Conservation (phyloP, 2,888 invertebrate species). For the Caradrina clavipalpis region DNA sequence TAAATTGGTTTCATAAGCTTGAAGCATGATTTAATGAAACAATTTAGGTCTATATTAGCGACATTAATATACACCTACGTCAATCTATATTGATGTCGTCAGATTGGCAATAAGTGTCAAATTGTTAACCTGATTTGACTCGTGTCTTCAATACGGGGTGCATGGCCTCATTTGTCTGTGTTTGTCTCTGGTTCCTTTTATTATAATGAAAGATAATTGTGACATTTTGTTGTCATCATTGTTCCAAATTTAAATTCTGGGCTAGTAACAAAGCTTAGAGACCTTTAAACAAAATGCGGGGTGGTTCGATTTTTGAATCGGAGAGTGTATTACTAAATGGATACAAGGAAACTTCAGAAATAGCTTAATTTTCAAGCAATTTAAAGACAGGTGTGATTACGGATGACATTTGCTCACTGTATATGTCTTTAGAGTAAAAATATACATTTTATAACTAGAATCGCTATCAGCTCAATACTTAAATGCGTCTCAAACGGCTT, state of each 20-base stretch:
- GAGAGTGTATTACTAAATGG: too few species aligned
- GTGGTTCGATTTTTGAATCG: too few species aligned
- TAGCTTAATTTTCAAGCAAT: too few species aligned
- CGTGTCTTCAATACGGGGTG: background rate
- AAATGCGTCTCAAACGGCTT: constrained; percentile 44
- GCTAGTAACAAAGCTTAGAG: too few species aligned
- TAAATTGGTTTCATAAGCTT: constrained; percentile 2
- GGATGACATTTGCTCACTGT: background rate
- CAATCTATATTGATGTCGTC: constrained; percentile 23
- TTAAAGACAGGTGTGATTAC: too few species aligned
- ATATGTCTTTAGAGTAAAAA: background rate
- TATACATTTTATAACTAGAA: background rate
- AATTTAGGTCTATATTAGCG: constrained; percentile 24
- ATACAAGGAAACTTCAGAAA: too few species aligned
- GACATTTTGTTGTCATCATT: background rate
- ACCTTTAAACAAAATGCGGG: too few species aligned
- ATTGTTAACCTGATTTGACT: constrained; percentile 19
- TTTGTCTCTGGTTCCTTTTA: background rate
- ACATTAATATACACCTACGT: constrained; percentile 10
- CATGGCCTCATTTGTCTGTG: background rate
- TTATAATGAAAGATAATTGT: background rate
- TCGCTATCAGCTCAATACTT: constrained; percentile 54
- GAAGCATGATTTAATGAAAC: constrained; percentile 32
- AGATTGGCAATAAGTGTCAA: constrained; percentile 41
- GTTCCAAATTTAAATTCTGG: background rate